Conservation (phyloP, 2,888 invertebrate species). For the Leptothorax acervorum region DNA sequence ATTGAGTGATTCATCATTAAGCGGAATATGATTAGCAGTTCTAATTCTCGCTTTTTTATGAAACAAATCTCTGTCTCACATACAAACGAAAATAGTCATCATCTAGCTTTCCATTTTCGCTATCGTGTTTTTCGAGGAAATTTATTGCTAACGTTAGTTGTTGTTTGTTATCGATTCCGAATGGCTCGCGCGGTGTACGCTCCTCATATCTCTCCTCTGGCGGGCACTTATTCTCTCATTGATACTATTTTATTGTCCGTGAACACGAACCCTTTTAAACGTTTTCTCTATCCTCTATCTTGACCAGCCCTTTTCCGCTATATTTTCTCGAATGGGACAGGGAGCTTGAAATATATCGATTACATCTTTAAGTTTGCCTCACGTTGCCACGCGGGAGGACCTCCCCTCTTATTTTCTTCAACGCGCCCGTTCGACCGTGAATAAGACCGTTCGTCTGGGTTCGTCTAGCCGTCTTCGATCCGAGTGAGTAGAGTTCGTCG, state of each 20-base stretch:
- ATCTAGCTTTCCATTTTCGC: background rate
- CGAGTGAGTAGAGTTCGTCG: conserved; percentile 68
- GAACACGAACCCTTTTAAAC: conserved; percentile 48
- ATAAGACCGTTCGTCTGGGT: conserved; percentile 58
- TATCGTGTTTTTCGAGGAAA: background rate
- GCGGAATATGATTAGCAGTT: conserved; percentile 21
- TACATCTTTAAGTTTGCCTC: conserved; percentile 52
- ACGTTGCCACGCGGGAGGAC: conserved; percentile 24
- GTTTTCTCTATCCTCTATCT: conserved; percentile 40
- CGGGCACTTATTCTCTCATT: conserved; percentile 27
- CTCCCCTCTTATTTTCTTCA: conserved; percentile 60
- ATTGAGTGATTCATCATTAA: conserved; percentile 22
- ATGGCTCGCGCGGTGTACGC: background rate
- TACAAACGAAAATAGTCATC: background rate
- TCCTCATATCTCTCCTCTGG: background rate
- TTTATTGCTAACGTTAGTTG: background rate
- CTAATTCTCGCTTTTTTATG: background rate
- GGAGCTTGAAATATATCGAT: conserved; percentile 50
- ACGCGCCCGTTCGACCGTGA: conserved; percentile 59
- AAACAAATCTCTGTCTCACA: background rate
- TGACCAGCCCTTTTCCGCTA: conserved; percentile 46
- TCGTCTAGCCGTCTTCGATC: conserved; percentile 65
- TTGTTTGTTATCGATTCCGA: conserved; percentile 19
- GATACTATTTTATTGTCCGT: conserved; percentile 34
- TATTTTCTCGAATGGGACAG: conserved; percentile 40